Conservation (phyloP, 1,140 invertebrate species). For the Drosophila repleta region DNA sequence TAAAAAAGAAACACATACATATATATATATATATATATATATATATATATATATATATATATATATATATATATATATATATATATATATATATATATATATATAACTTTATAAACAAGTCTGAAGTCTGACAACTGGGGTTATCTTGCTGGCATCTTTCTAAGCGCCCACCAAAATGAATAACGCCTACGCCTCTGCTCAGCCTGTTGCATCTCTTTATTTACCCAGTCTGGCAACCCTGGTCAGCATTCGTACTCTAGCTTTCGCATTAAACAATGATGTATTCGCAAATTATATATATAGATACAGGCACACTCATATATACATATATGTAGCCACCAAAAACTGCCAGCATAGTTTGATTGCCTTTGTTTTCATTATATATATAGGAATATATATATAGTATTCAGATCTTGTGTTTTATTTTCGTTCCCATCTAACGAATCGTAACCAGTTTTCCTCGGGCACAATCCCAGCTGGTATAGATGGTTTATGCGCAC, state of each 20-base stretch:
- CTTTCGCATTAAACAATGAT: neutral
- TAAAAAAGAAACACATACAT: neutral
- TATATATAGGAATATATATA: too few relatives aligned
- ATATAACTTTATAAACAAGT: conserved; percentile 26
- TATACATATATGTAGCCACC: neutral
- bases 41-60: conserved; percentile 24
- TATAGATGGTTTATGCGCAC: conserved; percentile 21
- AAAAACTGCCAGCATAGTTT: conserved; percentile 13
- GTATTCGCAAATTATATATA: neutral
- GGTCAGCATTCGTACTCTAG: conserved; percentile 2
- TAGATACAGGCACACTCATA: neutral
- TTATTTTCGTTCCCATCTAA: conserved; percentile 1
- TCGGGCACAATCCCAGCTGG: conserved; percentile 23
- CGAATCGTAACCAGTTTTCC: conserved; percentile 33
- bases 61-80: conserved; percentile 19
- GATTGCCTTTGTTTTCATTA: neutral
- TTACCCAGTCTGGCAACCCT: neutral
- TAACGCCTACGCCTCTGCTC: neutral
- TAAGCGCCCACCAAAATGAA: conserved; percentile 12
- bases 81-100: conserved; percentile 13
- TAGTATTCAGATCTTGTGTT: too few relatives aligned
- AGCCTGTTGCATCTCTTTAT: neutral
- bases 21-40: conserved; percentile 24
- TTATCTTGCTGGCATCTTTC: conserved; percentile 25
- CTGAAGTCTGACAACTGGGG: conserved; percentile 40